phyloP scores from a whole-genome alignment of 2,888 invertebrate genomes.

The Reticulitermes lucifugus region DNA sequence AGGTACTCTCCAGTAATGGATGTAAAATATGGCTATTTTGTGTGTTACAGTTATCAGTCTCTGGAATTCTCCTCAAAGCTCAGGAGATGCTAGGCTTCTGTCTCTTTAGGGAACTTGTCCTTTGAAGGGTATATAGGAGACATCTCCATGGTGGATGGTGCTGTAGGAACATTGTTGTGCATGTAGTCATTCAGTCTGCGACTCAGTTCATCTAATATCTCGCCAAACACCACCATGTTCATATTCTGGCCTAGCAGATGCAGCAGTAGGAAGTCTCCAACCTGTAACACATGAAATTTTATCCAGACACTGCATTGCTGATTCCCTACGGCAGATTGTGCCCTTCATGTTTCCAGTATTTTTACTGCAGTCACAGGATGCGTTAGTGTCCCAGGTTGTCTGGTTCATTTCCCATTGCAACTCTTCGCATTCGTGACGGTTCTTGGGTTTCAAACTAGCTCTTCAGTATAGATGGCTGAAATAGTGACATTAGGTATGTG shows the following conservation, averaged over 20 bases:
- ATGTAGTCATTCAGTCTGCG: constrained; percentile 61
- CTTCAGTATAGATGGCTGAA: too few relatives aligned
- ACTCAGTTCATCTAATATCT: constrained; percentile 83
- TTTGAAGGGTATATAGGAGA: constrained; percentile 83
- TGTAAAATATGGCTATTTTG: too few relatives aligned
- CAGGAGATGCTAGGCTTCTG: constrained; percentile 74
- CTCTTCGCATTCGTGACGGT: too few relatives aligned
- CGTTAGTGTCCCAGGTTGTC: too few relatives aligned
- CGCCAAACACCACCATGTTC: constrained; percentile 83
- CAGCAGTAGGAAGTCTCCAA: constrained; percentile 87
- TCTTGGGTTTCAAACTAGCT: too few relatives aligned
- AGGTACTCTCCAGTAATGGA: too few relatives aligned
- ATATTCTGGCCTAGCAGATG: constrained; percentile 89
- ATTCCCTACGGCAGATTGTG: too few relatives aligned
- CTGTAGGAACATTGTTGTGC: constrained; percentile 82
- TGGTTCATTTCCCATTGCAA: too few relatives aligned
- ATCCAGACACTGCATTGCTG: too few relatives aligned
- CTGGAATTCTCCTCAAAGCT: constrained; percentile 11
- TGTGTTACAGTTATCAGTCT: background rate
- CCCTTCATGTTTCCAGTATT: too few relatives aligned
- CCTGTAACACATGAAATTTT: constrained; percentile 64
- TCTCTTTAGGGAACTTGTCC: constrained; percentile 83
- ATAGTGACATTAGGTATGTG: too few relatives aligned
- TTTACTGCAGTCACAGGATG: too few relatives aligned
- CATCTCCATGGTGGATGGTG: constrained; percentile 89